Evolutionary conservation across 2,113 vertebrate genomes (phyloP), one percentile per base, ranked within the genome.

Genomic region (Carassius auratus): DNA sequence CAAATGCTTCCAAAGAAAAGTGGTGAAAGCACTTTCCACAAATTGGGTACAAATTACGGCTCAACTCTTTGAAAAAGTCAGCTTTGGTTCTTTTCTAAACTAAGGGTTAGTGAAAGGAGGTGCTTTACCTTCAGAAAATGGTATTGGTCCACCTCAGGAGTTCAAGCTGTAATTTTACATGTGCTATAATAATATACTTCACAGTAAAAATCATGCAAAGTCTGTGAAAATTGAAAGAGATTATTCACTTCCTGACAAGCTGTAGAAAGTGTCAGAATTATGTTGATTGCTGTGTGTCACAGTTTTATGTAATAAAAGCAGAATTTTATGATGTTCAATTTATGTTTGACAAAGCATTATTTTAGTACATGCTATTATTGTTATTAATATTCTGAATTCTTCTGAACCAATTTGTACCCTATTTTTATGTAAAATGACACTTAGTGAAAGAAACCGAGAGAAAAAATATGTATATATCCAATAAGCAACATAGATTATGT

Each of bases 11-110:
- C 10, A 42, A 8, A 13, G 17, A 42, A 42, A 59, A 62, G 36
- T 0, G 55, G 33, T 36, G 21, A 62, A 79, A 80, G 57, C 21
- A 42, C 57, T 80, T 80, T 57, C 76, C 57, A 79, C 26, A 45
- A 76, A 30, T 55, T 15, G 23, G n/a, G 45, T 23, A 52, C n/a
- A 76, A 64, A 80, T 45, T 15, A 64, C 12, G 12, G 45, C 45
- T 76, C 21, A 19, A 74, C 0, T 33, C 74, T 76, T 48, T 17
- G 0, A 50, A 55, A 76, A 76, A 55, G n/a, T 26, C 50, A 26
- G 45, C 15, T 76, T 74, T 42, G 17, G 69, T 19, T 74, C 9
- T n/a, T 45, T 74, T 75, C 48, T 23, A 75, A 75, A 50, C 45
- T 12, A 33, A 30, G 14, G 15, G 48, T 26, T 4, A 12, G 23